These are phyloP conservation scores for Redunca redunca DNA, from an alignment of 2,113 vertebrate species.

Conservation along the genomic window DNA sequence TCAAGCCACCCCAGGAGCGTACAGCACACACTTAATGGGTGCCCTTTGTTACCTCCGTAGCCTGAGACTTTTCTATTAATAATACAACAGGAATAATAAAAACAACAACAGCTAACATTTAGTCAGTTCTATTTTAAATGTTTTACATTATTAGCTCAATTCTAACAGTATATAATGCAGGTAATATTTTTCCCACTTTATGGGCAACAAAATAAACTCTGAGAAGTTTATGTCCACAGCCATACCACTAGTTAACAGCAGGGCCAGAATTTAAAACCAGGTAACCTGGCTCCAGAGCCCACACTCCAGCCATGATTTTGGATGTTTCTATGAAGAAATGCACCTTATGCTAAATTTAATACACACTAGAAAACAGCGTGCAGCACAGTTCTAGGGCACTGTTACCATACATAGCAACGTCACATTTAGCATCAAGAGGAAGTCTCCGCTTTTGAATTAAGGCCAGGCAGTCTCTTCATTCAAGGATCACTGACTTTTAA, in stretches of 20 bases:
- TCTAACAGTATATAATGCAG: background rate
- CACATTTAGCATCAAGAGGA: background rate
- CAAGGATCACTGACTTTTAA: background rate
- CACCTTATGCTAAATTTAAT: background rate
- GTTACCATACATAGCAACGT: accelerated
- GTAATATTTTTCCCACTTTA: background rate
- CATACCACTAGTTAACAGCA: background rate
- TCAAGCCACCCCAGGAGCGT: accelerated
- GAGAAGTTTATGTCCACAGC: background rate
- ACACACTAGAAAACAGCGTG: accelerated
- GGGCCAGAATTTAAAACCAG: background rate
- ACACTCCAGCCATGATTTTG: background rate
- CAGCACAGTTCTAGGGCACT: background rate
- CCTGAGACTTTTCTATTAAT: background rate
- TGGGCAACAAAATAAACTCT: background rate
- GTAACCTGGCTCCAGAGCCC: background rate
- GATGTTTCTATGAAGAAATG: background rate
- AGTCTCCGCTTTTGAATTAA: background rate
- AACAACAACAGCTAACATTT: background rate
- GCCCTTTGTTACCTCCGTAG: background rate
- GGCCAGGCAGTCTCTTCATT: background rate
- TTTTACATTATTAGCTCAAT: background rate
- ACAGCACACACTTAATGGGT: background rate
- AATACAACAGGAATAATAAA: background rate
- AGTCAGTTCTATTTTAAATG: background rate